Base-by-base conservation (phyloP, 2,113 vertebrate genomes). In the Gymnocephalus cernua region DNA sequence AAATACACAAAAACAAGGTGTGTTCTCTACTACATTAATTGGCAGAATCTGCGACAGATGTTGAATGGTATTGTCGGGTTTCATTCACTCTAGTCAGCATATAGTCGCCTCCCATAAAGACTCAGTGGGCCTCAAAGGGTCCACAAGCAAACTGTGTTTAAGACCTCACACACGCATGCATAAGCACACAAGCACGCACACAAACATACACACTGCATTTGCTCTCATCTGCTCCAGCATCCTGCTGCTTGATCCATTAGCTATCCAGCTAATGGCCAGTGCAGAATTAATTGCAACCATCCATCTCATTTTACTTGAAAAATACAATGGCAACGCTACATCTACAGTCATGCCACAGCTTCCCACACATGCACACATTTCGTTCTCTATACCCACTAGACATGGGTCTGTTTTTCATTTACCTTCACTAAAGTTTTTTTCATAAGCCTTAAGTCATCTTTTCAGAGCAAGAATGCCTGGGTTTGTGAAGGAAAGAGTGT, bases 201-300 rank as follows among this genome's bases (percentile, higher is more conserved):
- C 67, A 63, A 14, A 45, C 54, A 84, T 2, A 65, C 61, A 78
- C 63, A 59, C 11, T 3, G 69, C 13, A 19, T 32, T 32, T 21
- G 65, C 66, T 73, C 38, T 48, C 25, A 35, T 73, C 66, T 65
- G 38, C 76, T 61, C 54, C 41, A 48, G 61, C 50, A 32, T 66
- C 79, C 70, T 48, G 77, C 74, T 86, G 81, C 69, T 70, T 65
- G 48, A 77, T 71, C 77, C 69, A 72, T 86, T 16, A 1, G 79
- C 84, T 86, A 75, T 84, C 80, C 61, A 74, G 71, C 41, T 90
- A 89, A 92, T 80, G 76, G 82, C 84, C 73, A 88, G 69, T 79
- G 80, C 79, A 79, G 79, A 79, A 88, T 89, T 91, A 94, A 92
- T 89, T 89, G 84, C 79, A 61, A 79, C 74, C 87, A 92, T 92